Conservation (phyloP, 1,140 invertebrate species). For the Hypothenemus hampei region DNA sequence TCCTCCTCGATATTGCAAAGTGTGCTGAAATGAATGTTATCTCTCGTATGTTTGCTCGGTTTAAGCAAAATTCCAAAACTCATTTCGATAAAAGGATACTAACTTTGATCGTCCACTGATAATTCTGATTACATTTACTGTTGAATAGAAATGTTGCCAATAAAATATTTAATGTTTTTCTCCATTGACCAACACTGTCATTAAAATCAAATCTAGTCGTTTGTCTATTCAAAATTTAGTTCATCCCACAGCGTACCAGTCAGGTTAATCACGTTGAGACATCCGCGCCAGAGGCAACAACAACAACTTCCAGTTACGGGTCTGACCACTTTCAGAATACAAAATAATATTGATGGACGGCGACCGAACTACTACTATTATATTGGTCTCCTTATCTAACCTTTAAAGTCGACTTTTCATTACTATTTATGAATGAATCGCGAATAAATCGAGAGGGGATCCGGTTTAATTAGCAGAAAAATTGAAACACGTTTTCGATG, state of each 20-base stretch:
- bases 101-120: too few species aligned
- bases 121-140: too few species aligned
- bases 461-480: constrained; percentile 23
- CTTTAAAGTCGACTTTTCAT: constrained; percentile 8
- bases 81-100: too few species aligned
- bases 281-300: constrained; percentile 21
- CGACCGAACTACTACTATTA: constrained; percentile 9
- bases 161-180: too few species aligned
- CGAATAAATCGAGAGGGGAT: constrained; percentile 7
- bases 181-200: too few species aligned
- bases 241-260: constrained; percentile 6
- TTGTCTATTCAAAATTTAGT: not conserved
- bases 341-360: constrained; percentile 27
- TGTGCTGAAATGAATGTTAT: too few species aligned
- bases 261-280: constrained; percentile 28
- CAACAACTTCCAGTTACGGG: constrained; percentile 24
- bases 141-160: too few species aligned
- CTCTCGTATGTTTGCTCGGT: too few species aligned
- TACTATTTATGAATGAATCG: constrained; percentile 23
- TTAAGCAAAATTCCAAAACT: too few species aligned
- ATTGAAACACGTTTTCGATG: constrained; percentile 19
- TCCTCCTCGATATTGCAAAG: too few species aligned
- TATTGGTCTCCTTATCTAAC: constrained; percentile 11
- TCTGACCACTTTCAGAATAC: constrained; percentile 23
- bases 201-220: not conserved